phyloP scores from a whole-genome alignment of 2,113 vertebrate genomes.

The Podarcis muralis region DNA sequence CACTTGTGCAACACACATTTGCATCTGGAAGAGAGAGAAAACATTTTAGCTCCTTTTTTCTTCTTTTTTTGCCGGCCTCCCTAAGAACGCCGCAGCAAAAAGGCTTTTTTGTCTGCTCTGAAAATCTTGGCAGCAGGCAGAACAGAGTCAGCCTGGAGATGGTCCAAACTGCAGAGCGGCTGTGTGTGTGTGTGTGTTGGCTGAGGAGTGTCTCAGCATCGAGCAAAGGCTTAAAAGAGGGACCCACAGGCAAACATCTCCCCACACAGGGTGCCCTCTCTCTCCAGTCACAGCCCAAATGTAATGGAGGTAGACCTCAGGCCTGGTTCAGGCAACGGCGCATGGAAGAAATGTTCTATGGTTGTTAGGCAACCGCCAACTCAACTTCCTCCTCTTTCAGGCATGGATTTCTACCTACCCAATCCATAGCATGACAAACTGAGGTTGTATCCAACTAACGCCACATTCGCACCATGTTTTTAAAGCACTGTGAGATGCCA shows the following conservation, averaged over 20 bases:
- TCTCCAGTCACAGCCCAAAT: neutral
- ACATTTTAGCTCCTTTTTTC: slow-evolving; percentile 33
- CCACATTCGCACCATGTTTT: no score
- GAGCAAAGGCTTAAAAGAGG: neutral
- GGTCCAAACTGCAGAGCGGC: neutral
- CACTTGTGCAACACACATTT: slow-evolving; percentile 48
- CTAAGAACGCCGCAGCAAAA: slow-evolving; percentile 58
- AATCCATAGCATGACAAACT: neutral
- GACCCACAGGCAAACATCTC: neutral
- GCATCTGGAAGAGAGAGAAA: slow-evolving; percentile 48
- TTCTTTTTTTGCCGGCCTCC: slow-evolving; percentile 1
- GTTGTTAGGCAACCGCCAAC: neutral
- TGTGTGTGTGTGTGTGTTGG: neutral
- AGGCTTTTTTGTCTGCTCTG: slow-evolving; percentile 43
- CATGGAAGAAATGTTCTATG: neutral
- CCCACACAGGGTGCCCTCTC: slow-evolving; percentile 23
- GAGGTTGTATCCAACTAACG: no score
- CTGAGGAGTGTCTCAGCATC: neutral
- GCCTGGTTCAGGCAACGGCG: neutral
- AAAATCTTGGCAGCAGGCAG: neutral
- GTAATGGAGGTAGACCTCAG: neutral
- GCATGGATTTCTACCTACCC: no score
- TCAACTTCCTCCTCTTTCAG: neutral
- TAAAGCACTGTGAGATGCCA: no score
- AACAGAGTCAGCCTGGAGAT: no score